Percentiles rank a stretch among this genome's conserved stretches.
phyloP scores from a whole-genome alignment of 2,113 vertebrate genomes.

The Thamnophis sirtalis region DNA sequence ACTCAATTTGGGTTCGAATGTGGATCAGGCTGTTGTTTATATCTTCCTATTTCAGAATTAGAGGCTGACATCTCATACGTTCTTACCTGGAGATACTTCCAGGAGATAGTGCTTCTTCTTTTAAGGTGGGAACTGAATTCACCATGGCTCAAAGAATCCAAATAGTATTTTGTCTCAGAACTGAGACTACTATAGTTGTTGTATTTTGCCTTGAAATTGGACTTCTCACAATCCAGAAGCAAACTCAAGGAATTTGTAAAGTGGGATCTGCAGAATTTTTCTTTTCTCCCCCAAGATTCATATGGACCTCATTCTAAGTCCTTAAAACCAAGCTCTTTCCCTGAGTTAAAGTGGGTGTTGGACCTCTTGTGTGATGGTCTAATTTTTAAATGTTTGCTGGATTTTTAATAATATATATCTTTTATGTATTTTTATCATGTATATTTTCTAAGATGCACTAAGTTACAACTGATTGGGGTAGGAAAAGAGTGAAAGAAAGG shows the following conservation, averaged over 20 bases:
- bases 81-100: background rate
- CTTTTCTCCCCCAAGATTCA: background rate
- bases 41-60: background rate
- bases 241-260: background rate
- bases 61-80: background rate
- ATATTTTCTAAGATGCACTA: background rate
- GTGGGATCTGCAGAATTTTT: background rate
- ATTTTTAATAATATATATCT: background rate
- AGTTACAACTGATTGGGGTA: background rate
- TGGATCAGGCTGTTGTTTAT: background rate
- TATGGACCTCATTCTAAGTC: background rate
- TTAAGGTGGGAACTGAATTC: background rate
- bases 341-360: background rate
- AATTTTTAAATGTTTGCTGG: background rate
- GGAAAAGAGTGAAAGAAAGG: background rate
- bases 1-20: background rate
- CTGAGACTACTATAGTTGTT: background rate
- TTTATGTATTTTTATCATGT: background rate
- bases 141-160: background rate
- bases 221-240: background rate
- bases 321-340: background rate
- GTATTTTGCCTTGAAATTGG: background rate
- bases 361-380: background rate
- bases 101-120: background rate
- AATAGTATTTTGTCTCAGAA: background rate